A percentile compares a stretch with the other conserved stretches of the same genome.
Conservation (phyloP, 2,888 invertebrate genomes). For the Lasioglossum calceatum region DNA sequence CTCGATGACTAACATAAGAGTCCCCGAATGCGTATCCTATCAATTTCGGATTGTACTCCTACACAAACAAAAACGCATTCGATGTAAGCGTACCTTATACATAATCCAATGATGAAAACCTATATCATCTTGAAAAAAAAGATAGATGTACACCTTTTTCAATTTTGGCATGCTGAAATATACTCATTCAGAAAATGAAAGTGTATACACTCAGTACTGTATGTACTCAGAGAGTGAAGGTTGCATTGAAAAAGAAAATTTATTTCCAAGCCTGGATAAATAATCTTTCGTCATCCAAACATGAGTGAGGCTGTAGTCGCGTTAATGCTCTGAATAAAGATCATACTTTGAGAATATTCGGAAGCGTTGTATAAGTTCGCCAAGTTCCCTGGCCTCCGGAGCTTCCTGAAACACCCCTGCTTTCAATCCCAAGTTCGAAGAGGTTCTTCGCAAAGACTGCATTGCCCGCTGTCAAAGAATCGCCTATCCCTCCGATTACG, state of each 20-base stretch:
- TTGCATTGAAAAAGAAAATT: background rate
- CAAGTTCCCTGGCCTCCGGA: constrained; percentile 89
- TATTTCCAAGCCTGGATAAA: background rate
- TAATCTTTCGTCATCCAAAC: background rate
- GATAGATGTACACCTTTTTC: too few species aligned
- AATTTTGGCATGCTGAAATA: too few species aligned
- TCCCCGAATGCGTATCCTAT: constrained; percentile 87
- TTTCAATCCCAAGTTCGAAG: constrained; percentile 82
- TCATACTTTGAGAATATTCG: constrained; percentile 89
- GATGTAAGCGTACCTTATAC: background rate
- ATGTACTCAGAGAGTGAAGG: too few species aligned
- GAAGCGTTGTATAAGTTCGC: constrained; percentile 89
- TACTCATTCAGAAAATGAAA: background rate
- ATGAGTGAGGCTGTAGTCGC: background rate
- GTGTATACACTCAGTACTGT: too few species aligned
- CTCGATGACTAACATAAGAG: constrained; percentile 84
- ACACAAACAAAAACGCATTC: background rate
- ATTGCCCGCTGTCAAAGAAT: constrained; percentile 87
- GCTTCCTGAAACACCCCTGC: constrained; percentile 74
- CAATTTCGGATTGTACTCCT: constrained; percentile 88
- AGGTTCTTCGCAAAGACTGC: constrained; percentile 85
- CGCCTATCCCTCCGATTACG: constrained; percentile 87
- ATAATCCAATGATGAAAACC: background rate
- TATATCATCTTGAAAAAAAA: background rate
- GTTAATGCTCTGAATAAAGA: background rate